Base-by-base conservation (phyloP, 1,140 invertebrate species). In the Drosophila willistoni region DNA sequence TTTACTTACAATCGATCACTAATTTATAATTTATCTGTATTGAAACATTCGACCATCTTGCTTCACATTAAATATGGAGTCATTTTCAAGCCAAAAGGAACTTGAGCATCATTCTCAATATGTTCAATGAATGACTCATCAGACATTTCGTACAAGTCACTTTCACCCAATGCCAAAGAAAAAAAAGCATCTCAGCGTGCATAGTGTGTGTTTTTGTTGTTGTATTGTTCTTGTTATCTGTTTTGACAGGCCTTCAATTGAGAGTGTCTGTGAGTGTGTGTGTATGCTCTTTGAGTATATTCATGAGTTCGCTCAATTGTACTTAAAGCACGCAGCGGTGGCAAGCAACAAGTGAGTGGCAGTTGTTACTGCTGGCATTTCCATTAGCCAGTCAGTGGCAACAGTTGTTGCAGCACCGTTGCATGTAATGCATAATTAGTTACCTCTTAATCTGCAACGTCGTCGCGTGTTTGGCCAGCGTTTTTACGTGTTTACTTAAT, bases 371-470 rank as follows among this genome's bases (percentile, higher is more conserved):
- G n/a, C 44, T 51, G 44, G 62, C 51, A 63, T 39, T 71, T 81
- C 72, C 72, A 77, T 81, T 79, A 83, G 62, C 68, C 62, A 39
- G 47, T 39, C 17, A 25, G 44, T 41, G 60, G 65, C 62, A 65
- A 68, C 64, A 63, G 64, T 33, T 14, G 64, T 59, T 14, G 55
- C 57, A 44, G 73, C 74, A 68, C 64, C 63, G 74, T 71, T 77
- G 75, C 75, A 77, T 77, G 75, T 77, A 77, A 79, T 68, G 68
- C 82, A 73, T 86, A 86, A 87, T 87, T 80, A 86, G 70, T 69
- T 80, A 71, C 76, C 69, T 79, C 76, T 82, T 83, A 87, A 86
- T 86, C 78, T 67, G 66, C 69, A 70, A 59, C 64, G 41, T 81
- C 64, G 72, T 77, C 71, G 70, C 39, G 61, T 51, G 44, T 51